A percentile compares a stretch with the other conserved stretches of the same genome.
These are phyloP conservation scores for Danio choprae DNA, from an alignment of 2,797 vertebrate genomes.

Conservation along the genomic window DNA sequence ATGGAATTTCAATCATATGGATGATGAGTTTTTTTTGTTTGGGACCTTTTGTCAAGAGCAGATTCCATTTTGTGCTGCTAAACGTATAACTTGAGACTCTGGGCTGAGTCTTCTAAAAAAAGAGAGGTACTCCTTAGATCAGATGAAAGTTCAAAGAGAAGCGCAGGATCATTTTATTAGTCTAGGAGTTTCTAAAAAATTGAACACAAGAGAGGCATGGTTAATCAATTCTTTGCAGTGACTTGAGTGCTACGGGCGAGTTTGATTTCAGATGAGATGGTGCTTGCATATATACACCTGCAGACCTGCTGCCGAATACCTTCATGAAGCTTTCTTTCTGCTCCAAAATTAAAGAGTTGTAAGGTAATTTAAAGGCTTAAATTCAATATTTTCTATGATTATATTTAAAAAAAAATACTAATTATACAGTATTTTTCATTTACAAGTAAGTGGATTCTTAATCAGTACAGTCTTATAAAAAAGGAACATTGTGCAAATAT, in stretches of 20 bases:
- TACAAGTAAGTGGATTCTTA: neutral
- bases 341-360: slow-evolving; percentile 14
- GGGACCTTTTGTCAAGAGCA: slow-evolving; percentile 39
- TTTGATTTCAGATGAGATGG: slow-evolving; percentile 23
- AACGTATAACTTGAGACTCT: slow-evolving; percentile 40
- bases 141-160: slow-evolving; percentile 60
- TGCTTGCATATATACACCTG: neutral
- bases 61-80: slow-evolving; percentile 52
- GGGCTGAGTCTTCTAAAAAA: slow-evolving; percentile 31
- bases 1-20: slow-evolving; percentile 45
- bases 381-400: too few relatives aligned
- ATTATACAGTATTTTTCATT: neutral
- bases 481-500: too few relatives aligned
- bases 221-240: slow-evolving; percentile 52
- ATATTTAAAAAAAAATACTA: neutral
- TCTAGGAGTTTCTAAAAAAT: slow-evolving; percentile 47
- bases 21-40: slow-evolving; percentile 46
- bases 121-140: slow-evolving; percentile 42
- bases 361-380: neutral
- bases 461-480: too few relatives aligned
- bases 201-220: slow-evolving; percentile 38
- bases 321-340: neutral
- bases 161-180: slow-evolving; percentile 49
- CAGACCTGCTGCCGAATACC: neutral
- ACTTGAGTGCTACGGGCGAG: slow-evolving; percentile 32